These are phyloP conservation scores for Nezara viridula DNA, from an alignment of 2,888 invertebrate genomes.

Conservation along the genomic window DNA sequence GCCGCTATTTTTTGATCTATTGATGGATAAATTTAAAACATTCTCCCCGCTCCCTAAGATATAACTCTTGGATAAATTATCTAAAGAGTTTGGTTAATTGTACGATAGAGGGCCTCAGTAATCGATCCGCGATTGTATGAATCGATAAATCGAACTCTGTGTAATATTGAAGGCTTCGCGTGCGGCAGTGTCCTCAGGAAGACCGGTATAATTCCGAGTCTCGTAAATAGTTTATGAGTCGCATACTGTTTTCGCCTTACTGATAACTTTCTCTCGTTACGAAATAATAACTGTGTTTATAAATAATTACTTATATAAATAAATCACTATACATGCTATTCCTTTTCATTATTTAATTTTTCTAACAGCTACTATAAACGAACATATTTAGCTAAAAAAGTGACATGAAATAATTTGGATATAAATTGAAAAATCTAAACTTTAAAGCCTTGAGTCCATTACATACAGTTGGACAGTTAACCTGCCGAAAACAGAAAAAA, in stretches of 20 bases:
- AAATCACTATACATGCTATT: no score
- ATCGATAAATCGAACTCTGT: constrained; percentile 1
- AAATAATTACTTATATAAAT: no score
- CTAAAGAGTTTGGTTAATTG: neutral
- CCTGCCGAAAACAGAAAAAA: no score
- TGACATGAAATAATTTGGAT: no score
- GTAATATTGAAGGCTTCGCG: neutral
- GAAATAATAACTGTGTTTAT: neutral
- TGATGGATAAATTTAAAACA: neutral
- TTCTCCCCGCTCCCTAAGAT: no score
- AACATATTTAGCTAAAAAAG: no score
- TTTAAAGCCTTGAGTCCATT: no score
- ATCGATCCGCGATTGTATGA: neutral
- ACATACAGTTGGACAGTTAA: no score
- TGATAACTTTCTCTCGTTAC: neutral
- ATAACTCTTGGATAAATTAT: constrained; percentile 18
- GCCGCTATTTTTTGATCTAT: neutral
- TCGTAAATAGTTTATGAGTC: neutral
- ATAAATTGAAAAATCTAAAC: no score
- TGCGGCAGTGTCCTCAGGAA: neutral
- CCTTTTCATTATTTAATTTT: no score
- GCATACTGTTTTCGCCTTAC: neutral
- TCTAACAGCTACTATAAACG: no score
- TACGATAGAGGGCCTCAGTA: neutral
- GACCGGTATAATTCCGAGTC: neutral